Base-by-base conservation (phyloP, 2,888 invertebrate species). In the Nephrocerus scutellatus region DNA sequence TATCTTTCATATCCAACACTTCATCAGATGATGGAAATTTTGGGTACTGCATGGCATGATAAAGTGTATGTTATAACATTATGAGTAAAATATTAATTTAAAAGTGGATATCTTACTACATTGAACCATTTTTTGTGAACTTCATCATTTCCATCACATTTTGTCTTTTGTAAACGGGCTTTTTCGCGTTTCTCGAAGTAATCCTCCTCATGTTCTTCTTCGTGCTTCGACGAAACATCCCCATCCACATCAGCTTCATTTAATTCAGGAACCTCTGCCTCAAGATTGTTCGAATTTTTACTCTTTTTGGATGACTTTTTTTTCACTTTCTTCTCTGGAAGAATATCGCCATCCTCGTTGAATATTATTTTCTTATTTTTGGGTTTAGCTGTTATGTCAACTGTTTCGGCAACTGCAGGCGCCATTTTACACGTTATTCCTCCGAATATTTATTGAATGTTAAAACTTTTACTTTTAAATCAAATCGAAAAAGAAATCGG, bases 1-100 rank as follows among this genome's bases (percentile, higher is more conserved):
- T 53, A 7, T 67, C 64, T 46, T 69, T 69, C 44, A 69, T 58
- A 38, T 69, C 68, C 13, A 62, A 36, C 6, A 63, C 43, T 21
- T 65, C 63, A 5, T 57, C 59, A 4, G 53, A 52, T 15, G 53
- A 52, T 3, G 66, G 60, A 31, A 53, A 63, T 14, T 66, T 56
- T 6, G 60, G 41, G 47, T 54, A 61, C 66, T 68, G 15, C 1
- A 38, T 41, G 33, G 18, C 10, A 15, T 7, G 10, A n/a, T n/a
- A n/a, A 39, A 34, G 13, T 15, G 18, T 22, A 4, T 13, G 6
- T 12, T 2, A 3, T 15, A 4, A 30, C 16, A 16, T 19, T 15
- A 9, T 18, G 7, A 7, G 8, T 20, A 20, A 15, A 5, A 13
- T 12, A 15, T 7, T 30, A 7, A 3, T 20, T 12, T 3, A 26